These are phyloP conservation scores for Dasypogon diadema DNA, from an alignment of 2,888 invertebrate species.

Conservation along the genomic window DNA sequence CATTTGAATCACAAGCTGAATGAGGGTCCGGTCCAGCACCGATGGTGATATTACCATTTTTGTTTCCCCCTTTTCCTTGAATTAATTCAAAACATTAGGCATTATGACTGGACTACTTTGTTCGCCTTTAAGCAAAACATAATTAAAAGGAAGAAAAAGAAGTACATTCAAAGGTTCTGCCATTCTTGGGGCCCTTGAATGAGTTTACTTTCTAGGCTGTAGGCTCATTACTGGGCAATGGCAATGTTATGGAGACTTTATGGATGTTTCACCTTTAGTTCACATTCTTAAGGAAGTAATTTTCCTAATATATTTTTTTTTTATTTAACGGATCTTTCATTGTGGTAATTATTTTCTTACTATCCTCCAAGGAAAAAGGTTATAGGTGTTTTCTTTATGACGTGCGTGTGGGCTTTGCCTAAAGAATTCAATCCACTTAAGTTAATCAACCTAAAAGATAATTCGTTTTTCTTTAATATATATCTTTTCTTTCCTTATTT, in stretches of 20 bases:
- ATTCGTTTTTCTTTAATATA: no score
- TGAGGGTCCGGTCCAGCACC: not conserved
- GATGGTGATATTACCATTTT: not conserved
- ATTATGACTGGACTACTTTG: slow-evolving; percentile 37
- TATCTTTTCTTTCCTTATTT: no score
- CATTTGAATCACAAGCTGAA: slow-evolving; percentile 9
- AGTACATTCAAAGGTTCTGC: slow-evolving; percentile 7
- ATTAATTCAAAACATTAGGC: slow-evolving; percentile 44
- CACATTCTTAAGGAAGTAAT: not conserved
- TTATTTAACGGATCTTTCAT: slow-evolving; percentile 1
- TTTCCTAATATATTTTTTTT: slow-evolving; percentile 7
- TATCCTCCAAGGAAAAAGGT: no score
- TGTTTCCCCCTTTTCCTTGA: slow-evolving; percentile 20
- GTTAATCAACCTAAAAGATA: no score
- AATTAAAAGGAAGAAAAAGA: slow-evolving; percentile 33
- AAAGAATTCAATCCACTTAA: no score
- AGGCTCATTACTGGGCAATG: slow-evolving; percentile 23
- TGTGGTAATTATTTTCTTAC: slow-evolving; percentile 21
- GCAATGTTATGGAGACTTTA: not conserved
- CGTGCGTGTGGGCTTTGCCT: no score
- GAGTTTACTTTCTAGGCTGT: slow-evolving; percentile 1
- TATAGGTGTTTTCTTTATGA: no score
- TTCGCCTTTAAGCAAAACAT: slow-evolving; percentile 10
- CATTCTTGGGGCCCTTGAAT: not conserved
- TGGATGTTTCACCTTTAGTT: slow-evolving; percentile 10